Evolutionary conservation across 2,888 invertebrate species (phyloP).

Genomic region (Andrena marginata): DNA sequence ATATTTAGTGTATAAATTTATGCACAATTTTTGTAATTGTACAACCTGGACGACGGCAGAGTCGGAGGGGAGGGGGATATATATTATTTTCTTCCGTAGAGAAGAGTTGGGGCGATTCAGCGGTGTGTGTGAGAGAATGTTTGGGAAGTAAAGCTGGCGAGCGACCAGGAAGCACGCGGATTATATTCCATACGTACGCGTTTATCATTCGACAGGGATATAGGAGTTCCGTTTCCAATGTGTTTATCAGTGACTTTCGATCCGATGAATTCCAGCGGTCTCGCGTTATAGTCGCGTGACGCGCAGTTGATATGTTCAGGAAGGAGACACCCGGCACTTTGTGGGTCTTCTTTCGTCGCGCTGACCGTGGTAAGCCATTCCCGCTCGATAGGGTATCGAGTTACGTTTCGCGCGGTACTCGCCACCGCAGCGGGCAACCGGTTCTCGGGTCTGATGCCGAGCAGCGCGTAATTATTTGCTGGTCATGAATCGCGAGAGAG

Average conservation of each 20-base stretch:
- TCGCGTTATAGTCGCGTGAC: not conserved
- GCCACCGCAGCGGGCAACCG: conserved; percentile 72
- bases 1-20: conserved; percentile 51
- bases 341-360: conserved; percentile 77
- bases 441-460: conserved; percentile 61
- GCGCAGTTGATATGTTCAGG: not conserved
- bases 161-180: no score
- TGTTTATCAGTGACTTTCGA: conserved; percentile 10
- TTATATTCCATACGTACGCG: no score
- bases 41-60: not conserved
- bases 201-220: no score
- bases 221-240: not conserved
- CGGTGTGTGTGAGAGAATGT: no score
- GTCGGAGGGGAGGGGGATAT: not conserved
- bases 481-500: conserved; percentile 77
- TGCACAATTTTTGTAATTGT: conserved; percentile 44
- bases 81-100: not conserved
- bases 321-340: conserved; percentile 57
- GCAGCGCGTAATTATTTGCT: conserved; percentile 36
- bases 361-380: conserved; percentile 51
- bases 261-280: not conserved
- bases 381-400: conserved; percentile 74
- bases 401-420: conserved; percentile 63
- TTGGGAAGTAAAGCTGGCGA: no score
- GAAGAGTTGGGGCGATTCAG: not conserved